Percentiles rank a stretch among this genome's conserved stretches.
Evolutionary conservation across 2,113 vertebrate species (phyloP).

Genomic region (Stomatorhinus ivindoensis): DNA sequence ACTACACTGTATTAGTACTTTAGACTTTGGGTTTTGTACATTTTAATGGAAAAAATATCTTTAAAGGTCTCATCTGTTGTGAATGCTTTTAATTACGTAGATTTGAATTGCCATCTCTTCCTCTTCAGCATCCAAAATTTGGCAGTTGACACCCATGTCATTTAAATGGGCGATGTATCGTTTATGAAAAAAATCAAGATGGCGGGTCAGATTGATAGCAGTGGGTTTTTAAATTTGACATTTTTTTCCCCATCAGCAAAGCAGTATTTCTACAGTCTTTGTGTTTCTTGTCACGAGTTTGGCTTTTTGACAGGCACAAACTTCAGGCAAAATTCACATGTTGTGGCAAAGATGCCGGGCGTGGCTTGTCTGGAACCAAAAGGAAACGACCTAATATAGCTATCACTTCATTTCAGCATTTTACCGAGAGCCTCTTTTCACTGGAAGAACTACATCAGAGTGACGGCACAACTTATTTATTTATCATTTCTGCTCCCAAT

Average conservation of each 20-base stretch:
- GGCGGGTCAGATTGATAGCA: not conserved
- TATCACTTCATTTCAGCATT: not conserved
- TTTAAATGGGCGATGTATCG: not conserved
- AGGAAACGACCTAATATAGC: not conserved
- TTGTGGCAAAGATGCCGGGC: not conserved
- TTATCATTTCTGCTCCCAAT: not conserved
- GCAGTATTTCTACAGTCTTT: not conserved
- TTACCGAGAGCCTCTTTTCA: not conserved
- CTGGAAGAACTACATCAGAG: not conserved
- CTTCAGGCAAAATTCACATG: constrained; percentile 10
- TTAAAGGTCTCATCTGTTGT: not conserved
- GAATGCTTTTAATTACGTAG: not conserved
- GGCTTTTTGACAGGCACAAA: not conserved
- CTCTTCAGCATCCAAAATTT: not conserved
- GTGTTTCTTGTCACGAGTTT: not conserved
- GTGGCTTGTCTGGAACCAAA: not conserved
- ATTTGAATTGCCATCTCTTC: not conserved
- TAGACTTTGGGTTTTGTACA: not conserved
- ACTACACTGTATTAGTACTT: not conserved
- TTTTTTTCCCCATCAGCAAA: not conserved
- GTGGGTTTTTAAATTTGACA: not conserved
- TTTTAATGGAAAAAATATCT: not conserved
- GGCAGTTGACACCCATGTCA: not conserved
- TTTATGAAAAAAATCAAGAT: not conserved
- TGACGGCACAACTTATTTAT: not conserved